A percentile compares a stretch with the other conserved stretches of the same genome.
phyloP scores from a whole-genome alignment of 2,797 vertebrate species.

The Acropternis orthonyx region DNA sequence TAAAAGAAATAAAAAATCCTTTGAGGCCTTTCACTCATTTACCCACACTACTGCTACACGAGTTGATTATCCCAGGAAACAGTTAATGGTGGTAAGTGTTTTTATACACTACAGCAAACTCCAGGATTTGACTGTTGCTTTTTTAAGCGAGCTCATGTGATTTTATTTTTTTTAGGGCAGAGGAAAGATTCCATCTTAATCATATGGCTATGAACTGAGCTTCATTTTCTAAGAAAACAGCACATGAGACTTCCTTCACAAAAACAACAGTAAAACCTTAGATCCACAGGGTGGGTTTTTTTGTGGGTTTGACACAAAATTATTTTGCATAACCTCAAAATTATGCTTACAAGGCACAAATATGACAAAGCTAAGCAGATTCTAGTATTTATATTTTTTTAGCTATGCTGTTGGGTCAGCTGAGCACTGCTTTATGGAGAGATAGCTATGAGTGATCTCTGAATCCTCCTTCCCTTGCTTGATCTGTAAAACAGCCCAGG shows the following conservation, averaged over 20 bases:
- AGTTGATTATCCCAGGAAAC: slow-evolving; percentile 22
- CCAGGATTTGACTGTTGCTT: slow-evolving; percentile 19
- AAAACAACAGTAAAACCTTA: slow-evolving; percentile 24
- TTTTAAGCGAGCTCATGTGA: slow-evolving; percentile 30
- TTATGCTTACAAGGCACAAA: slow-evolving; percentile 21
- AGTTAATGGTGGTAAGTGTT: slow-evolving; percentile 22
- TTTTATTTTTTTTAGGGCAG: slow-evolving; percentile 8
- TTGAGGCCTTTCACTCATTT: not conserved
- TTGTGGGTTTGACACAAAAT: slow-evolving; percentile 4
- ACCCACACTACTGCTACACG: not conserved
- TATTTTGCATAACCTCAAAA: slow-evolving; percentile 31
- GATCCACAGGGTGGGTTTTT: not conserved
- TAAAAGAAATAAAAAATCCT: not conserved
- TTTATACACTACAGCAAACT: slow-evolving; percentile 10
- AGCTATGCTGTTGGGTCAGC: not conserved
- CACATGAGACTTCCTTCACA: not conserved
- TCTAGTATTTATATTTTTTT: not conserved
- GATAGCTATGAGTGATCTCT: not conserved
- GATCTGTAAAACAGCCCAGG: not conserved
- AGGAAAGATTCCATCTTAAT: slow-evolving; percentile 18
- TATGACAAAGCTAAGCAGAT: slow-evolving; percentile 19
- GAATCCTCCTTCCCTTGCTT: not conserved
- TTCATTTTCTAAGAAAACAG: slow-evolving; percentile 44
- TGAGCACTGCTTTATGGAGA: not conserved
- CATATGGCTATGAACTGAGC: not conserved